Conservation (phyloP, 2,888 invertebrate genomes). For the Cataglyphis rosenhaueri region DNA sequence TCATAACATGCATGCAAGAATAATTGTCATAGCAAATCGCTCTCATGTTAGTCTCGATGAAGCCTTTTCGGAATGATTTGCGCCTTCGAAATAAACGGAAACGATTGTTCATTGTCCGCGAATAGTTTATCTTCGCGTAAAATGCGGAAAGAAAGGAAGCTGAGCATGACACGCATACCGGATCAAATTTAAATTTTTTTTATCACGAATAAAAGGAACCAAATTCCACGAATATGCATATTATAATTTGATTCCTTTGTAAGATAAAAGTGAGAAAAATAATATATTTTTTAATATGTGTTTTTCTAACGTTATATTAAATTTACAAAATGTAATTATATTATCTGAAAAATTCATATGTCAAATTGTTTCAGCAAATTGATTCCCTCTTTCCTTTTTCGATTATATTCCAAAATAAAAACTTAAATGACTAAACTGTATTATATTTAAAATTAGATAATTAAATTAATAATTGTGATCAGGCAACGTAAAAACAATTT, state of each 20-base stretch:
- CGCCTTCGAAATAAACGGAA: neutral
- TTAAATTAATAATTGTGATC: neutral
- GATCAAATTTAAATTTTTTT: neutral
- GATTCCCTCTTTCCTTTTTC: neutral
- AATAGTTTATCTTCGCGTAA: neutral
- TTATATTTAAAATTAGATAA: neutral
- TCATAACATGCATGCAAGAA: conserved; percentile 10
- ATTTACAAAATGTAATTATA: neutral
- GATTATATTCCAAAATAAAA: neutral
- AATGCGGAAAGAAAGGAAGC: neutral
- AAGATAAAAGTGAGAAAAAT: neutral
- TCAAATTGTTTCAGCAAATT: neutral
- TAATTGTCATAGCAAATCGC: conserved; percentile 27
- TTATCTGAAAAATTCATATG: neutral
- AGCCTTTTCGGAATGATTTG: neutral
- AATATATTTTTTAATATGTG: neutral
- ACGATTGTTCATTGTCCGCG: neutral
- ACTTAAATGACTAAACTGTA: neutral
- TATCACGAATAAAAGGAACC: neutral
- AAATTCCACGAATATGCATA: neutral
- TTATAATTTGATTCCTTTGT: neutral
- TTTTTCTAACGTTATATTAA: neutral
- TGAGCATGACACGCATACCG: neutral
- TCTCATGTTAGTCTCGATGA: neutral
- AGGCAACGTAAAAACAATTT: neutral